Evolutionary conservation across 2,113 vertebrate species (phyloP).

Genomic region (Macroglossus sobrinus): DNA sequence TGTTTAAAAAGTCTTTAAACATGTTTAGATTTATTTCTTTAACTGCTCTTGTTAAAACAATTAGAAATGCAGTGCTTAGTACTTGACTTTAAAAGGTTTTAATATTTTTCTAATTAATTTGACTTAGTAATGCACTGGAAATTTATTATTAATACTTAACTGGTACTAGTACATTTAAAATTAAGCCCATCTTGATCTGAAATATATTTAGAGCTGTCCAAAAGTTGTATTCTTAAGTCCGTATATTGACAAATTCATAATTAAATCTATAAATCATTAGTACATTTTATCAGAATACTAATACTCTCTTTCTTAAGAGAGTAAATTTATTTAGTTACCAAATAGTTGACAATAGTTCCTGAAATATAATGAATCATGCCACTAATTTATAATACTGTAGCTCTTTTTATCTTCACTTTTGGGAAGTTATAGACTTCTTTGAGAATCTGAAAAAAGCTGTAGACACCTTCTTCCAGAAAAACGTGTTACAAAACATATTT

Average conservation of each 20-base stretch:
- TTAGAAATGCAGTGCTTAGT: slow-evolving; percentile 13
- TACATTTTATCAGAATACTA: slow-evolving; percentile 20
- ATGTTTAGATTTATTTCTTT: background rate
- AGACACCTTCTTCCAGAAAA: background rate
- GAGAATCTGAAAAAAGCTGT: background rate
- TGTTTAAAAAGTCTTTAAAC: background rate
- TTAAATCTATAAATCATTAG: background rate
- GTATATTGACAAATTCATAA: background rate
- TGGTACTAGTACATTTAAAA: background rate
- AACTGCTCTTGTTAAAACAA: background rate
- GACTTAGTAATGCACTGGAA: background rate
- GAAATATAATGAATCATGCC: background rate
- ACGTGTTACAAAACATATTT: background rate
- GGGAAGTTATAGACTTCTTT: background rate
- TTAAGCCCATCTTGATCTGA: slow-evolving; percentile 38
- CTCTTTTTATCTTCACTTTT: slow-evolving; percentile 21
- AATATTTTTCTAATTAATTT: slow-evolving; percentile 5
- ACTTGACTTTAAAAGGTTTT: background rate
- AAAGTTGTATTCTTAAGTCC: background rate
- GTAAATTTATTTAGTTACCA: slow-evolving; percentile 14
- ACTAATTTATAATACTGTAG: background rate
- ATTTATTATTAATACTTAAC: background rate
- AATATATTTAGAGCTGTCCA: background rate
- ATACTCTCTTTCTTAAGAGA: slow-evolving; percentile 1
- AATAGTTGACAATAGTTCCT: background rate